A percentile compares a stretch with the other conserved stretches of the same genome.
These are phyloP conservation scores for Drosophila lacertosa DNA, from an alignment of 1,140 invertebrate genomes.

Conservation along the genomic window DNA sequence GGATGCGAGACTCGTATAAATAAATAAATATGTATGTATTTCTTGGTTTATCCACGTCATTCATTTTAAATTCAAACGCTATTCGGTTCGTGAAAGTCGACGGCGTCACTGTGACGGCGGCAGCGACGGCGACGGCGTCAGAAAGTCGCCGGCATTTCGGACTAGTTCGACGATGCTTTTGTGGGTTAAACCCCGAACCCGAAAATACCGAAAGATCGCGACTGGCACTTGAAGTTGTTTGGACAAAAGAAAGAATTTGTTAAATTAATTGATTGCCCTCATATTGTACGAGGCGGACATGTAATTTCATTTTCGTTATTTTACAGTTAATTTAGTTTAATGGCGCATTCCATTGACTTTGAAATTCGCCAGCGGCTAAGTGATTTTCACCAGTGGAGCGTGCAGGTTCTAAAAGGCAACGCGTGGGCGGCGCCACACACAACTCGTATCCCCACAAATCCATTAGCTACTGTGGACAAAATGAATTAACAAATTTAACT, in stretches of 20 bases:
- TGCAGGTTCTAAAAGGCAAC: conserved; percentile 23
- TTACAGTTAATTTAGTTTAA: conserved; percentile 63
- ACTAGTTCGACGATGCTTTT: conserved; percentile 60
- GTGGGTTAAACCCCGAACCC: too few species aligned
- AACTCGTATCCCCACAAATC: conserved; percentile 6
- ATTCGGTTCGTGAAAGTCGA: conserved; percentile 75
- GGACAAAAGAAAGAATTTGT: conserved; percentile 56
- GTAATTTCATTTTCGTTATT: conserved; percentile 62
- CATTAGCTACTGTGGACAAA: conserved; percentile 43
- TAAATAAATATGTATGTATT: conserved; percentile 9
- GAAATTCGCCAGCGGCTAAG: conserved; percentile 46
- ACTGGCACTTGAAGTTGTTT: background rate
- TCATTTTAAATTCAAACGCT: conserved; percentile 54
- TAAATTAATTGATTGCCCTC: conserved; percentile 55
- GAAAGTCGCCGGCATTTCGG: conserved; percentile 60
- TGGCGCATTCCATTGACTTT: conserved; percentile 33
- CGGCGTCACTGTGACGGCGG: conserved; percentile 31
- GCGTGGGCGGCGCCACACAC: conserved; percentile 43
- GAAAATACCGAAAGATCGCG: too few species aligned
- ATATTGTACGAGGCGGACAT: conserved; percentile 46
- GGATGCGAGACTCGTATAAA: conserved; percentile 1
- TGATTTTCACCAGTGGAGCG: conserved; percentile 65
- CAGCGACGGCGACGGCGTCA: conserved; percentile 25
- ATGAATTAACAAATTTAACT: conserved; percentile 53
- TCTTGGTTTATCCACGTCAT: conserved; percentile 68